Evolutionary conservation across 2,888 invertebrate genomes (phyloP).

Genomic region (Campoletis raptor): DNA sequence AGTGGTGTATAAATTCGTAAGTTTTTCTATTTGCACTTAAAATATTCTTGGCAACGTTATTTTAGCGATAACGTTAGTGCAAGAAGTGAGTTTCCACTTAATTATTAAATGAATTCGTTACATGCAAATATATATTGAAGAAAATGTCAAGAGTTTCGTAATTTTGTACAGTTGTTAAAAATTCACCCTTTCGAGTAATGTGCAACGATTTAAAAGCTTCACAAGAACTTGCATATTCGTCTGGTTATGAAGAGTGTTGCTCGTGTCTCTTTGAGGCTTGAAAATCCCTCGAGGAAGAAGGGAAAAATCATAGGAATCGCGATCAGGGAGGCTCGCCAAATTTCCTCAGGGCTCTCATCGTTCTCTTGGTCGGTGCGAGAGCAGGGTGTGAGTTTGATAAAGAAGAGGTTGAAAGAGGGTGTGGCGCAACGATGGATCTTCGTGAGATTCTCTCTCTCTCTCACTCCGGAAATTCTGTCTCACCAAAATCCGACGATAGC

Average conservation of each 20-base stretch:
- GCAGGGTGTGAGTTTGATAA: not conserved
- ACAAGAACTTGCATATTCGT: conserved; percentile 17
- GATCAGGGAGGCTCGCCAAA: not conserved
- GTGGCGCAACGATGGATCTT: not conserved
- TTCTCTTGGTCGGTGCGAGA: not conserved
- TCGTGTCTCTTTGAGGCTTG: conserved; percentile 33
- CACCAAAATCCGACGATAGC: conserved; percentile 41
- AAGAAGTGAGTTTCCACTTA: not conserved
- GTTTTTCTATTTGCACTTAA: not conserved
- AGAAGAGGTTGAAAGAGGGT: not conserved
- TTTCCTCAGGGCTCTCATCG: not conserved
- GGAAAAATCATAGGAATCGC: conserved; percentile 27
- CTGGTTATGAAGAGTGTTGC: not conserved
- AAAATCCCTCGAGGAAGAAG: not conserved
- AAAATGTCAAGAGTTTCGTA: not conserved
- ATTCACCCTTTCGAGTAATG: not conserved
- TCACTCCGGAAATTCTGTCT: conserved; percentile 36
- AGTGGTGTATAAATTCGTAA: not conserved
- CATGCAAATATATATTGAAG: not conserved
- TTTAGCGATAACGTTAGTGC: not conserved
- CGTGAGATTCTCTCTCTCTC: not conserved
- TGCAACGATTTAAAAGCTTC: conserved; percentile 8
- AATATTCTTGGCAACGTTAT: not conserved
- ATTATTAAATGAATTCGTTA: not conserved
- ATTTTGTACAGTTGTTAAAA: conserved; percentile 8